Evolutionary conservation across 2,797 vertebrate genomes (phyloP), one percentile per base, ranked within the genome.

Genomic region (Takifugu rubripes): DNA sequence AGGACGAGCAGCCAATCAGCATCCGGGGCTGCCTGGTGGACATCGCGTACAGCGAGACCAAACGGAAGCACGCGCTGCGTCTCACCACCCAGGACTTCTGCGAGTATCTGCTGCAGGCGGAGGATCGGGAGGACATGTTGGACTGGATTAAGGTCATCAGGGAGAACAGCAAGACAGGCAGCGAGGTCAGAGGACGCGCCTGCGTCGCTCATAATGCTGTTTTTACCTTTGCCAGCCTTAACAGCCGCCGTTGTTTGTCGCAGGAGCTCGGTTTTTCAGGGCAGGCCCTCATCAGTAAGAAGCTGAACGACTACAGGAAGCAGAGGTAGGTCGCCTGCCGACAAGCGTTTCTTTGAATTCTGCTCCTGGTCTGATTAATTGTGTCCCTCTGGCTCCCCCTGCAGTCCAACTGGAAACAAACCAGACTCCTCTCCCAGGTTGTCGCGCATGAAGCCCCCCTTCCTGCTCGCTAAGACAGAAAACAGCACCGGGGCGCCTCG

Each of bases 21-120:
- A 92, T 98, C 92, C 91, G 92, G 65, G 96, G 95, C 87, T 97
- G 96, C 92, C 90, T 98, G 90, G 94, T 97, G 91, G 97, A 99
- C 92, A 98, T 98, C 52, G 97, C 97, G 11, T 98, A 99, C 93
- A 96, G 96, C 74, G 95, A 98, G 87, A 98, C 96, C 84, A 98
- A 97, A 72, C 94, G 94, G 62, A 98, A 96, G 85, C 93, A 98
- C 74, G 95, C 94, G 49, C 94, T 99, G 86, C 90, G 96, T 10
- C 92, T 98, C 83, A 97, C 94, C 90, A 98, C 96, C 49, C 94
- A 97, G 92, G 96, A 99, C 93, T 99, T 97, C 92, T 98, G 96
- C 84, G 96, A 98, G 93, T 98, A 98, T 92, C 94, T 99, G 90
- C 94, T 99, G 90, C 97, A 99, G 92, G 96, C 96, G 25, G 96